Evolutionary conservation across 1,140 invertebrate genomes (phyloP).

Genomic region (Cecropterus lyciades): DNA sequence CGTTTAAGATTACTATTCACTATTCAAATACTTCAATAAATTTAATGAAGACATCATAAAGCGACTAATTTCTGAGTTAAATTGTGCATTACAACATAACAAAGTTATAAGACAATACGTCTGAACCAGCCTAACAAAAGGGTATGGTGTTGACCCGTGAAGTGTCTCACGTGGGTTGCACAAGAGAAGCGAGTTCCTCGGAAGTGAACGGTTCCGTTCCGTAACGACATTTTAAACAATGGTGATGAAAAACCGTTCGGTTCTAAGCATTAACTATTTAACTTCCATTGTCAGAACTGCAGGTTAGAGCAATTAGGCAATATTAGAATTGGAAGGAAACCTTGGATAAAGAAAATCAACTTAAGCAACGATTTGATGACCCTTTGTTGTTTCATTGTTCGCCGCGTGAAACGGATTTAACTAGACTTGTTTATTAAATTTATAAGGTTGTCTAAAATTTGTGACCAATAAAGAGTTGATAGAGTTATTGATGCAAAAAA

Average conservation of each 20-base stretch:
- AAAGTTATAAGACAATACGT: conserved; percentile 5
- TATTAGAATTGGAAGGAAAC: conserved; percentile 64
- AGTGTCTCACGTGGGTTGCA: conserved; percentile 57
- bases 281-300: conserved; percentile 66
- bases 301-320: conserved; percentile 72
- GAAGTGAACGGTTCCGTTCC: conserved; percentile 65
- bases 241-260: conserved; percentile 58
- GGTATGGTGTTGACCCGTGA: conserved; percentile 44
- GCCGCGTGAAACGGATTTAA: conserved; percentile 26
- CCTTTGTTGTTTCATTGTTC: conserved; percentile 36
- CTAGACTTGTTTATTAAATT: conserved; percentile 14
- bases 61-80: not conserved
- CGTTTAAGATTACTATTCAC: no score
- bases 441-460: conserved; percentile 6
- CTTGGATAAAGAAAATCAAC: conserved; percentile 64
- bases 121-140: conserved; percentile 47
- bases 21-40: not conserved
- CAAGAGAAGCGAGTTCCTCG: conserved; percentile 53
- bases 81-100: conserved; percentile 1
- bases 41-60: not conserved
- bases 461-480: not conserved
- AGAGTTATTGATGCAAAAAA: conserved; percentile 2
- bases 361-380: conserved; percentile 40
- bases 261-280: conserved; percentile 59
- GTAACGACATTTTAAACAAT: conserved; percentile 58